These are phyloP conservation scores for Denticeps clupeoides DNA, from an alignment of 2,797 vertebrate genomes.

Conservation along the genomic window DNA sequence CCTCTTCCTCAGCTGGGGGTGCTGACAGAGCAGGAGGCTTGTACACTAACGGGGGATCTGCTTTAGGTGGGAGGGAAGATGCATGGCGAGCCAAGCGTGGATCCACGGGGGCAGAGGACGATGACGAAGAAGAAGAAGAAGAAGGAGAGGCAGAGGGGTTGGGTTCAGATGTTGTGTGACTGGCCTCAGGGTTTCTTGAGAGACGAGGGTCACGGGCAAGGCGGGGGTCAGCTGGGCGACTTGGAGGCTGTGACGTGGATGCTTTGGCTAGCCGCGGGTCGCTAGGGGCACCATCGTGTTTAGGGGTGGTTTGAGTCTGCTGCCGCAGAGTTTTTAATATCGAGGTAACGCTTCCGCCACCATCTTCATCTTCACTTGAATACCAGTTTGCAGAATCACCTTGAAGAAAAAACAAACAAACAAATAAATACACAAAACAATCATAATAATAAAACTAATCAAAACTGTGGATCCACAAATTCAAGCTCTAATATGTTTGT, in stretches of 20 bases:
- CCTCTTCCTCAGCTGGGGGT: constrained; percentile 70
- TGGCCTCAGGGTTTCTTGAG: constrained; percentile 47
- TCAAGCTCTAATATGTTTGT: too few relatives aligned
- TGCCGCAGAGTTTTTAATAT: constrained; percentile 85
- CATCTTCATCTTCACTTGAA: constrained; percentile 92
- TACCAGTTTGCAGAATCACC: constrained; percentile 93
- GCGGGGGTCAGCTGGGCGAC: constrained; percentile 59
- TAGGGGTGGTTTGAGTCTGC: constrained; percentile 61
- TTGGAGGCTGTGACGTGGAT: constrained; percentile 26
- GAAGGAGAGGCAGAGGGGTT: constrained; percentile 21
- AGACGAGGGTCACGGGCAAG: constrained; percentile 71
- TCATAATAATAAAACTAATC: not conserved
- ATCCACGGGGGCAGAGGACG: constrained; percentile 56
- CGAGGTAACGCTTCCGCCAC: constrained; percentile 80
- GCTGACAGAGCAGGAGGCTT: constrained; percentile 50
- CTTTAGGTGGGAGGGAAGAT: constrained; percentile 40
- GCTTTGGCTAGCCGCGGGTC: constrained; percentile 78
- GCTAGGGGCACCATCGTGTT: constrained; percentile 35
- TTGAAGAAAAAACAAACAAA: constrained; percentile 29
- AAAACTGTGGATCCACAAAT: too few relatives aligned
- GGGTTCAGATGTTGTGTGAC: constrained; percentile 35
- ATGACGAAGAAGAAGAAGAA: constrained; percentile 45
- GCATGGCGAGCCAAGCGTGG: constrained; percentile 66
- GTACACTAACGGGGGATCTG: constrained; percentile 54
- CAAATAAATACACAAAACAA: not conserved